phyloP scores from a whole-genome alignment of 2,113 vertebrate species.

The Calyptommatus sinebrachiatus region DNA sequence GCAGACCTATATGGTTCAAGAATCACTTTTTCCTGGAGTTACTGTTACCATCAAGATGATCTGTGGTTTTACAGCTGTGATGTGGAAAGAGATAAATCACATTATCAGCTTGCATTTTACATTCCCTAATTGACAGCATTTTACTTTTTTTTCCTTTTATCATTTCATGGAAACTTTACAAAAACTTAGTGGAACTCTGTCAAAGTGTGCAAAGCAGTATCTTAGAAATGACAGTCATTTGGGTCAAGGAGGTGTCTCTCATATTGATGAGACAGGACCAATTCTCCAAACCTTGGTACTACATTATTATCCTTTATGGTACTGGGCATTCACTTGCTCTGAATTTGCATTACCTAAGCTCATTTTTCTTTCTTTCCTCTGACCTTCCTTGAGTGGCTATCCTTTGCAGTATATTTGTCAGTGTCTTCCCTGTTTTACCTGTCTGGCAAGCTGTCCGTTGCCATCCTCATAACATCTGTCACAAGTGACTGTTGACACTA shows the following conservation, averaged over 20 bases:
- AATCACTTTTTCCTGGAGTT: too few relatives aligned
- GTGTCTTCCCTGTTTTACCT: conserved; percentile 59
- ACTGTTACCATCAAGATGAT: too few relatives aligned
- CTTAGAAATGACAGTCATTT: background rate
- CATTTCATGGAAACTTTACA: background rate
- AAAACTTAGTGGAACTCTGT: background rate
- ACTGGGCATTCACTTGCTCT: conserved; percentile 21
- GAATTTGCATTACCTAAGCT: conserved; percentile 49
- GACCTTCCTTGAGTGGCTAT: conserved; percentile 61
- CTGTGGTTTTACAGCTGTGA: too few relatives aligned
- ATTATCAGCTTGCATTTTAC: background rate
- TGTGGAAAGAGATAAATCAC: too few relatives aligned
- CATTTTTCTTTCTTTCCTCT: conserved; percentile 47
- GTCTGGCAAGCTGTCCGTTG: conserved; percentile 57
- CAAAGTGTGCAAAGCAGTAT: background rate
- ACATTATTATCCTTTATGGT: conserved; percentile 40
- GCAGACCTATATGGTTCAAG: too few relatives aligned
- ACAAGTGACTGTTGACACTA: conserved; percentile 58
- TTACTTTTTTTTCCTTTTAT: background rate
- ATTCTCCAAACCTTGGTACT: background rate
- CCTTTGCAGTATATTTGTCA: conserved; percentile 60
- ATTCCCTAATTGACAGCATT: background rate
- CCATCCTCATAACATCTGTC: conserved; percentile 65
- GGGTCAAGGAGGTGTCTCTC: background rate
- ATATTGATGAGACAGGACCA: background rate